These are phyloP conservation scores for Arctocebus calabarensis DNA, from an alignment of 2,797 vertebrate species.

Conservation along the genomic window DNA sequence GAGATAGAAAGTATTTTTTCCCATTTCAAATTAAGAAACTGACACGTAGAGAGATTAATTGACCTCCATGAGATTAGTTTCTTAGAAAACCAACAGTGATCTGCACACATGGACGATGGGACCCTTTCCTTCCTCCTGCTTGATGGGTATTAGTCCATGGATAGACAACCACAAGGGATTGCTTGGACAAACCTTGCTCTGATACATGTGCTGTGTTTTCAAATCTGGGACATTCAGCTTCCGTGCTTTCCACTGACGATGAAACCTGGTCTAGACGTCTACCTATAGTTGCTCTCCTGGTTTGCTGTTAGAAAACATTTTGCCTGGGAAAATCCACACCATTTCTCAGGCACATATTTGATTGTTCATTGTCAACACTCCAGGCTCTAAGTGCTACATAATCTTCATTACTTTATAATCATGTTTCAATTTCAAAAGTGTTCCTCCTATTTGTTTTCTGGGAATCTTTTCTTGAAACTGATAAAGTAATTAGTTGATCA, in stretches of 20 bases:
- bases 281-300: too few relatives aligned
- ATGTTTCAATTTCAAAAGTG: constrained; percentile 72
- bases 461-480: constrained; percentile 72
- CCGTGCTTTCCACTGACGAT: neutral
- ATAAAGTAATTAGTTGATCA: constrained; percentile 80
- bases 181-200: neutral
- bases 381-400: constrained; percentile 51
- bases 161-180: neutral
- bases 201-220: neutral
- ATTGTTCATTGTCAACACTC: constrained; percentile 68
- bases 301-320: neutral
- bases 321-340: constrained; percentile 1
- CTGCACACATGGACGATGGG: neutral
- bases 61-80: neutral
- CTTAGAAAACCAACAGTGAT: neutral
- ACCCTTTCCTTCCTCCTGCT: neutral
- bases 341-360: constrained; percentile 25
- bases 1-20: neutral
- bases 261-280: neutral
- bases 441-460: constrained; percentile 77
- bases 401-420: constrained; percentile 77
- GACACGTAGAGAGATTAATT: neutral
- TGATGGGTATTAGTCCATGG: neutral
- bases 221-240: neutral
- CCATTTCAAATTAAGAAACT: constrained; percentile 15